phyloP scores from a whole-genome alignment of 2,888 invertebrate genomes.

The Mesochorus sp. region DNA sequence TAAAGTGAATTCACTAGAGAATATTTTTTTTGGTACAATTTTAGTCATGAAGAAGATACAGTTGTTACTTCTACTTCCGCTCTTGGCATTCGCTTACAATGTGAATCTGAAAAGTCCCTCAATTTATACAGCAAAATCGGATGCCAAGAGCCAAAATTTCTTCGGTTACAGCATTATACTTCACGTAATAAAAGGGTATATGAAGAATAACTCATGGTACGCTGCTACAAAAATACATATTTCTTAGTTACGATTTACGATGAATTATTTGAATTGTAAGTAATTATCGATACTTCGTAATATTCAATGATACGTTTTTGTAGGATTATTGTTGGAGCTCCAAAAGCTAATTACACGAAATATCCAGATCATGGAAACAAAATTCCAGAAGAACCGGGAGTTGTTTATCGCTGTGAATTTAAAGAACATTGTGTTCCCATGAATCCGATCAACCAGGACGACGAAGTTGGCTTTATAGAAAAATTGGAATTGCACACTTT shows the following conservation, averaged over 20 bases:
- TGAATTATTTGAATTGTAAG: neutral
- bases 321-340: conserved; percentile 84
- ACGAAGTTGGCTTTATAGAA: conserved; percentile 56
- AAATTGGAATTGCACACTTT: conserved; percentile 42
- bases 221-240: neutral
- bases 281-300: neutral
- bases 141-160: conserved; percentile 35
- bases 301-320: too few species aligned
- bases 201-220: conserved; percentile 47
- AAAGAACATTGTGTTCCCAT: conserved; percentile 59
- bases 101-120: conserved; percentile 65
- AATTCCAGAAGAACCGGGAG: conserved; percentile 83
- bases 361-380: conserved; percentile 16
- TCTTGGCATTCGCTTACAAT: conserved; percentile 67
- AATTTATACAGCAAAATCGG: conserved; percentile 46
- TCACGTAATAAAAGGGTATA: conserved; percentile 34
- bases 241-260: neutral
- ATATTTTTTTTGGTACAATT: neutral
- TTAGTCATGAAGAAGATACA: conserved; percentile 22
- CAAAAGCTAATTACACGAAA: conserved; percentile 83
- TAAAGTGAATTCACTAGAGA: neutral
- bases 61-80: conserved; percentile 27
- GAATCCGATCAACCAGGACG: conserved; percentile 47
- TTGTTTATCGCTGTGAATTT: conserved; percentile 82
- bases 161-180: conserved; percentile 72